Evolutionary conservation across 2,113 vertebrate species (phyloP).

Genomic region (Orientallactaga bullata): DNA sequence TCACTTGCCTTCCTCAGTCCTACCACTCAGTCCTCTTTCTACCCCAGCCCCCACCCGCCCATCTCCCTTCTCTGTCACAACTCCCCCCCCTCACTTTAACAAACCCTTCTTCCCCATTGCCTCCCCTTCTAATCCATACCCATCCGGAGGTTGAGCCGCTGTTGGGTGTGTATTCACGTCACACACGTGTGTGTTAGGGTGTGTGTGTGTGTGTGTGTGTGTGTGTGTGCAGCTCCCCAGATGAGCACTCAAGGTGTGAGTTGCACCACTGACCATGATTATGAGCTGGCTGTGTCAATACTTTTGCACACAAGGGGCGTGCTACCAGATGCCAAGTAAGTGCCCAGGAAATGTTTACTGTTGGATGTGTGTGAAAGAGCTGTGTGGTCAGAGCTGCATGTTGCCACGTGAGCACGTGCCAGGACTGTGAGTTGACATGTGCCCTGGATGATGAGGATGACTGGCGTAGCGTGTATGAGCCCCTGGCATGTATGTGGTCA

Average conservation of each 20-base stretch:
- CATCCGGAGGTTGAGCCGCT: background rate
- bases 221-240: background rate
- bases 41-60: background rate
- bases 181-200: background rate
- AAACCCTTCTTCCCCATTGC: background rate
- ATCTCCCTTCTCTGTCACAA: background rate
- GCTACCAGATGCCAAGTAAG: background rate
- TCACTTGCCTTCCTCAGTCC: background rate
- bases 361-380: background rate
- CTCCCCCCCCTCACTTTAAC: background rate
- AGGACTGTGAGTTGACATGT: slow-evolving; percentile 51
- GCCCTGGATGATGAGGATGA: background rate
- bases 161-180: background rate
- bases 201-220: background rate
- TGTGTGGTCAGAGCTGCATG: slow-evolving; percentile 62
- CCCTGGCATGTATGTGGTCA: background rate
- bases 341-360: slow-evolving; percentile 51
- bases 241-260: background rate
- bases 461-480: background rate
- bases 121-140: background rate
- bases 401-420: slow-evolving; percentile 56
- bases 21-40: background rate
- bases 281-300: background rate
- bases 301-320: background rate
- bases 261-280: background rate